Conservation (phyloP, 2,888 invertebrate genomes). For the Polyommatus iphigenia region DNA sequence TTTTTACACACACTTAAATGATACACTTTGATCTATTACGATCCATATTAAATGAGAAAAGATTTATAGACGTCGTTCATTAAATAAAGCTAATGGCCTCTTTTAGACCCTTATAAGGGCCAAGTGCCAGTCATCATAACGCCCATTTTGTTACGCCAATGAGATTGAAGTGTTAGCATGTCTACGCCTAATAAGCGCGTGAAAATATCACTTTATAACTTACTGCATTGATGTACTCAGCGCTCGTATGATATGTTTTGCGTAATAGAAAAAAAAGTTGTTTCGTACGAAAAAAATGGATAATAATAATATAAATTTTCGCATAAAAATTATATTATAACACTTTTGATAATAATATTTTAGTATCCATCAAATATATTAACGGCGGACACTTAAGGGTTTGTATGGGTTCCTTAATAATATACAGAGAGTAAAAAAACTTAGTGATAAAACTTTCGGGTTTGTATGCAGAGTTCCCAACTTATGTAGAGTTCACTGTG, state of each 20-base stretch:
- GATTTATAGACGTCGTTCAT: constrained; percentile 28
- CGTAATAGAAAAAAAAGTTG: no score
- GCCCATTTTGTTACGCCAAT: constrained; percentile 6
- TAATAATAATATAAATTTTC: no score
- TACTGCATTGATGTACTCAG: not conserved
- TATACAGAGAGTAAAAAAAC: no score
- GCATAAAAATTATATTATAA: no score
- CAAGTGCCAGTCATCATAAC: constrained; percentile 24
- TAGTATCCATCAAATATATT: no score
- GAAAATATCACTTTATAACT: not conserved
- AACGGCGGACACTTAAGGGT: no score
- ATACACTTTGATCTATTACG: constrained; percentile 25
- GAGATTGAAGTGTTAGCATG: not conserved
- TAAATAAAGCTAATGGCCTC: constrained; percentile 27
- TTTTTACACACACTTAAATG: not conserved
- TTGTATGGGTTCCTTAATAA: no score
- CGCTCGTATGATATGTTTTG: not conserved
- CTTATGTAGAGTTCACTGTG: no score
- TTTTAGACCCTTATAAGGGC: constrained; percentile 27
- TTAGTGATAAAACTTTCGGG: no score
- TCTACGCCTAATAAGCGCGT: constrained; percentile 9
- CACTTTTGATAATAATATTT: no score
- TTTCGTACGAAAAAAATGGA: no score
- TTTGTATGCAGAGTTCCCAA: no score
- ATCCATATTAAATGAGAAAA: constrained; percentile 25